A percentile compares a stretch with the other conserved stretches of the same genome.
Conservation (phyloP, 2,888 invertebrate genomes). For the Platycnemis pennipes region DNA sequence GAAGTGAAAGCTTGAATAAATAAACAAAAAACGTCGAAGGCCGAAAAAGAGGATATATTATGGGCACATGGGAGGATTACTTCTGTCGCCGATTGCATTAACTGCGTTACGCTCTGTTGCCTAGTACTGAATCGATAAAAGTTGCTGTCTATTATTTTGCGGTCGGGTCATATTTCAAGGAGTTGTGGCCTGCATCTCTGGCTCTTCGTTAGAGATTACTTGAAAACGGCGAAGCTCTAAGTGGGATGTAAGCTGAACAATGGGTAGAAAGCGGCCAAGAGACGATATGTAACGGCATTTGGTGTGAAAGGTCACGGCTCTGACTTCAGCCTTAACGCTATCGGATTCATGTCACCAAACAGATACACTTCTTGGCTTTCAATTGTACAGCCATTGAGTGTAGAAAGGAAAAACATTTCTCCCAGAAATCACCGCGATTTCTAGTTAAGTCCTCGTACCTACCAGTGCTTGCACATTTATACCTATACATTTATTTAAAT, state of each 20-base stretch:
- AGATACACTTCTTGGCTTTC: too few relatives aligned
- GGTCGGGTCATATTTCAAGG: not conserved
- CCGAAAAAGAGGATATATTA: too few relatives aligned
- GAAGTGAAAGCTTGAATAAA: too few relatives aligned
- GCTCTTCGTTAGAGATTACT: slow-evolving; percentile 14
- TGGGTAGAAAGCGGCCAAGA: not conserved
- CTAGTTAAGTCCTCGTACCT: too few relatives aligned
- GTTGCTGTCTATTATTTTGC: not conserved
- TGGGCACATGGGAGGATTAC: not conserved
- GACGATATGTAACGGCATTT: not conserved
- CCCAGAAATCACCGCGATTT: too few relatives aligned
- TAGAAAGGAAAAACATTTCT: too few relatives aligned
- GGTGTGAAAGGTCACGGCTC: not conserved
- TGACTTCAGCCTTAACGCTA: not conserved
- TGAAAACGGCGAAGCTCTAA: not conserved
- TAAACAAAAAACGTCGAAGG: too few relatives aligned
- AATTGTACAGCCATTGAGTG: too few relatives aligned
- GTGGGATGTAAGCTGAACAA: slow-evolving; percentile 25
- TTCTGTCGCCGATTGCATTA: not conserved
- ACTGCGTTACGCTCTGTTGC: not conserved
- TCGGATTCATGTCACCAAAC: too few relatives aligned
- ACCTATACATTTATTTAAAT: too few relatives aligned
- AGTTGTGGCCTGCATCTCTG: not conserved
- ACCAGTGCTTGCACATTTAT: too few relatives aligned
- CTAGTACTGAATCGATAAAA: not conserved